Evolutionary conservation across 1,140 invertebrate genomes (phyloP), one percentile per base, ranked within the genome.

Genomic region (Tetramorium simillimum): DNA sequence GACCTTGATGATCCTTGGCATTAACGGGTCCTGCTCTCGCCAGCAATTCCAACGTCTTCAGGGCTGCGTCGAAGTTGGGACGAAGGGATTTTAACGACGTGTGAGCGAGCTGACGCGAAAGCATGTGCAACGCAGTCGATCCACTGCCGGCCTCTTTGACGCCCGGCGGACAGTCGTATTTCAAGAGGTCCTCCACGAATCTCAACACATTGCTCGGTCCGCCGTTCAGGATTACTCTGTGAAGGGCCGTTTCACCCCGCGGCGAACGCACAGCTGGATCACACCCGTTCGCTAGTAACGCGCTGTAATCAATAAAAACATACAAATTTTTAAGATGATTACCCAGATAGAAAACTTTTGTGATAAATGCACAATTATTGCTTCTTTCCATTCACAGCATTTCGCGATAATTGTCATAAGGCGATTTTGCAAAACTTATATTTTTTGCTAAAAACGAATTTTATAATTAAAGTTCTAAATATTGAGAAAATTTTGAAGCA

Each of bases 121-220:
- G 81, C 84, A 94, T 89, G 49, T 95, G 95, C 24, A 95, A 88
- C 3, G 94, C 93, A 2, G 94, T 95, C 24, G 94, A 92, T 37
- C 95, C 94, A 46, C 93, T 92, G 7, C 95, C 93, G 43, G 94
- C 95, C 86, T 95, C 94, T 88, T 94, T 95, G 3, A 95, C 93
- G 77, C 89, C 86, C 1, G 95, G 86, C 16, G 95, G 94, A 84
- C 95, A 95, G 18, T 93, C 93, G 56, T 94, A 88, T 58, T 93
- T 91, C 10, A 95, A 80, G 0, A 95, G 91, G 51, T 93, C 86
- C 70, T 91, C 91, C 1, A 95, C 93, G 60, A 95, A 93, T 78
- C 92, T 92, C 2, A 91, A 88, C 7, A 92, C 90, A 5, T 92
- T 92, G 56, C 92, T 89, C 40, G 92, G 92, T 1, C 93, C 91